Percentiles rank a stretch among this genome's conserved stretches.
Evolutionary conservation across 2,888 invertebrate genomes (phyloP).

Genomic region (Chironomus tentans): DNA sequence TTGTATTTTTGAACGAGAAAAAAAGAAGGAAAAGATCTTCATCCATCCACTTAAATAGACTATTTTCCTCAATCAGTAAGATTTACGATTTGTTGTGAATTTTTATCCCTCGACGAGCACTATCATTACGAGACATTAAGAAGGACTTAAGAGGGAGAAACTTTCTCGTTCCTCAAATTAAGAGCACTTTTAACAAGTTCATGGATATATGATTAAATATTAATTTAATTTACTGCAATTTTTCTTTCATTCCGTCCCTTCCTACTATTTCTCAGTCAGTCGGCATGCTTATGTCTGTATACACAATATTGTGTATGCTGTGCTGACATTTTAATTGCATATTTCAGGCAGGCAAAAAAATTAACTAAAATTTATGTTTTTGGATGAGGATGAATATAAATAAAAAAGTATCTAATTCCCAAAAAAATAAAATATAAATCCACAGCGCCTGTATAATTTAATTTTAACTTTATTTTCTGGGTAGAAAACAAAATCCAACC

Average conservation of each 20-base stretch:
- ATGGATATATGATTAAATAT: slow-evolving; percentile 1
- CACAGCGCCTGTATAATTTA: background rate
- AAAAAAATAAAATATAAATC: background rate
- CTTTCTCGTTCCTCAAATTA: background rate
- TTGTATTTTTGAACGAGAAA: background rate
- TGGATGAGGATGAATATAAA: background rate
- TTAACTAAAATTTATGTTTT: background rate
- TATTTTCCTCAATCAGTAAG: background rate
- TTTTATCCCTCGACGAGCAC: background rate
- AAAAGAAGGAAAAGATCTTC: too few species aligned
- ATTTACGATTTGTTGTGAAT: slow-evolving; percentile 16
- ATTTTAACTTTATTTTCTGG: background rate
- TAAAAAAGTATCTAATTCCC: background rate
- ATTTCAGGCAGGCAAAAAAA: background rate
- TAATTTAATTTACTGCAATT: slow-evolving; percentile 8
- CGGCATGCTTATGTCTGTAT: background rate
- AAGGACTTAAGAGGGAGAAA: background rate
- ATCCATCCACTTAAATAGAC: too few species aligned
- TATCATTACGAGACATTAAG: background rate
- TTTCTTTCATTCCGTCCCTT: background rate
- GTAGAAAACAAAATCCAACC: background rate
- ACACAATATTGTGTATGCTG: background rate
- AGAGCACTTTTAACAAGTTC: slow-evolving; percentile 7
- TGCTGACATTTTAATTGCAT: slow-evolving; percentile 7
- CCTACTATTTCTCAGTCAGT: background rate